These are phyloP conservation scores for Carposina sasakii DNA, from an alignment of 1,140 invertebrate genomes.

Conservation along the genomic window DNA sequence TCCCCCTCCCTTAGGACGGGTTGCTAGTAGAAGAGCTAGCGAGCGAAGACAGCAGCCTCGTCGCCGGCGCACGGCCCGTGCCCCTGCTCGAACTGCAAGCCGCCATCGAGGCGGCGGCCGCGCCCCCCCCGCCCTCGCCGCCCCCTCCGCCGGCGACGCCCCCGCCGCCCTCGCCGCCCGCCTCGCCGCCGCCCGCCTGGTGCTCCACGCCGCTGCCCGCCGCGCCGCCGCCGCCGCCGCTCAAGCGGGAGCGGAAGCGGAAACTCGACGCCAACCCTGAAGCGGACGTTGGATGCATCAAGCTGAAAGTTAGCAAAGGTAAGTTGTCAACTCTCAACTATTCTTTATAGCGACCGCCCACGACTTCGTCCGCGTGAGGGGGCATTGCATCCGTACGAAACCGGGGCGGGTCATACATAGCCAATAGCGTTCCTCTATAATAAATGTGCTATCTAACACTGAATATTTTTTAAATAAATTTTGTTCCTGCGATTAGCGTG, in stretches of 20 bases:
- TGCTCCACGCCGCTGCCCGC: slow-evolving; percentile 12
- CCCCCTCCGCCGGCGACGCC: slow-evolving; percentile 13
- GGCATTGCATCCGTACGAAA: too few relatives aligned
- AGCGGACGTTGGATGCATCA: slow-evolving; percentile 19
- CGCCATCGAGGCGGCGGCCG: slow-evolving; percentile 35
- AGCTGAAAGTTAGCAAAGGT: slow-evolving; percentile 29
- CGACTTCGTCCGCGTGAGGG: too few relatives aligned
- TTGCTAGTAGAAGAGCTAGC: slow-evolving; percentile 43
- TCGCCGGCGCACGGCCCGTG: slow-evolving; percentile 14
- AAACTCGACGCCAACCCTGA: slow-evolving; percentile 18
- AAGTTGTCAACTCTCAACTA: too few relatives aligned
- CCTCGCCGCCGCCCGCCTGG: slow-evolving; percentile 10
- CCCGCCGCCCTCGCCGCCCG: slow-evolving; percentile 9
- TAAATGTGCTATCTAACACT: too few relatives aligned
- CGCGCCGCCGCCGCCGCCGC: slow-evolving; percentile 7
- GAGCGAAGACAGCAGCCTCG: not conserved
- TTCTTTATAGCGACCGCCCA: too few relatives aligned
- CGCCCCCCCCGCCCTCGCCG: slow-evolving; percentile 26
- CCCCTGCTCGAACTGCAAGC: slow-evolving; percentile 40
- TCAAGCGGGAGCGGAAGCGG: slow-evolving; percentile 22
- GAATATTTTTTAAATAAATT: too few relatives aligned
- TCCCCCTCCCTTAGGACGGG: too few relatives aligned
- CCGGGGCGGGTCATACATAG: too few relatives aligned
- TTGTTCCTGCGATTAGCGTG: too few relatives aligned
- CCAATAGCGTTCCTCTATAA: too few relatives aligned